Base-by-base conservation (phyloP, 2,797 vertebrate species). In the Syngnathus rostellatus region DNA sequence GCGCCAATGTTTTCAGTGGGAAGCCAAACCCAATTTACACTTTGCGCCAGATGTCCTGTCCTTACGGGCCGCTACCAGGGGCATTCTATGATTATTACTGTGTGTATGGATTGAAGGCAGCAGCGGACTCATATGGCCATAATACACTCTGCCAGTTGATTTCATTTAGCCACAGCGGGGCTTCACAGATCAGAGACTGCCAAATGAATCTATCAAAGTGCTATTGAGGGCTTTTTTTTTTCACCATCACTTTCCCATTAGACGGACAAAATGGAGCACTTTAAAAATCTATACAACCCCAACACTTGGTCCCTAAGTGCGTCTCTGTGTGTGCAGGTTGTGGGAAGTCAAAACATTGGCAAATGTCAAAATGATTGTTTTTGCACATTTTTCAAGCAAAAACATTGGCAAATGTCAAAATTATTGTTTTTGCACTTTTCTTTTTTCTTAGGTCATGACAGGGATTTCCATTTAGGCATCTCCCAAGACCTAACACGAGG, bases 221-320 rank as follows among this genome's bases (percentile, higher is more conserved):
- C 68, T 67, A 85, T 81, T 67, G 74, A 61, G 53, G 6, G 5
- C 48, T 62, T 55, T 66, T 70, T 25, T 31, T 21, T 77, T 43
- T 75, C 86, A 80, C 77, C 74, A 84, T 88, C 85, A 87, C 82
- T 86, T 86, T 80, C 75, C 86, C 85, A 86, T 89, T 87, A 83
- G 75, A 81, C 78, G 67, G 78, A 82, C 77, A 83, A 75, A 87
- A 87, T 75, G 72, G 78, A 77, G 78, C 77, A 78, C 83, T 87
- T 81, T 74, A 80, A 80, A 87, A 88, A 87, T 87, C 84, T 83
- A 87, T 88, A 86, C 74, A 81, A 78, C 65, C 71, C 77, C 50
- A 80, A 83, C 69, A 78, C 72, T 77, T 71, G 81, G 78, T 82
- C 85, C 68, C 83, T 70, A 81, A 79, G 81, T 86, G 83, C 77